Conservation (phyloP, 2,797 vertebrate species). For the Brachymystax lenok region DNA sequence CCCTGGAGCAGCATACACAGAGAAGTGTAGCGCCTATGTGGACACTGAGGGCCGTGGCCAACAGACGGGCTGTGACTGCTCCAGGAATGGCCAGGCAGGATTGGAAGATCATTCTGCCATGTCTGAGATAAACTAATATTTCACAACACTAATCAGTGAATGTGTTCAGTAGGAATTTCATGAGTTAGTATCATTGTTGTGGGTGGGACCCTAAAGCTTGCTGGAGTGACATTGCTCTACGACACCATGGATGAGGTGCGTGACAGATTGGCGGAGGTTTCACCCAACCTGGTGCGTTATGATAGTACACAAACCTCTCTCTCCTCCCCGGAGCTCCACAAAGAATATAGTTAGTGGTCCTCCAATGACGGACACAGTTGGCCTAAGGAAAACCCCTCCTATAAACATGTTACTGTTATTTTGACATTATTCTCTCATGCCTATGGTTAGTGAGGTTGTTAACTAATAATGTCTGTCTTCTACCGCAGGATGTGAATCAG, state of each 20-base stretch:
- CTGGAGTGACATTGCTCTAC: constrained; percentile 84
- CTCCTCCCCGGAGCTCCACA: background rate
- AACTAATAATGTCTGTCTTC: constrained; percentile 29
- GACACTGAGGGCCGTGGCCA: constrained; percentile 89
- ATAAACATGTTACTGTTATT: no score
- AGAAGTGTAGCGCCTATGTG: constrained; percentile 88
- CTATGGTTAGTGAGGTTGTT: background rate
- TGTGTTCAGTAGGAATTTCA: background rate
- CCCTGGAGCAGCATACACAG: constrained; percentile 89
- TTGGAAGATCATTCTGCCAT: constrained; percentile 90
- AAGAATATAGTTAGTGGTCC: background rate
- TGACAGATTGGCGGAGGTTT: constrained; percentile 82
- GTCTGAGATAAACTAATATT: constrained; percentile 79
- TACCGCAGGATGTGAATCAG: constrained; percentile 81
- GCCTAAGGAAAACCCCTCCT: no score
- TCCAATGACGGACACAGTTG: no score
- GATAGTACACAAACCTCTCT: constrained; percentile 46
- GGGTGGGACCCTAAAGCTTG: constrained; percentile 68
- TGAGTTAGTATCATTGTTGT: background rate
- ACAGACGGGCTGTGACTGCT: constrained; percentile 87
- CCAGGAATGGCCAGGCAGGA: constrained; percentile 89
- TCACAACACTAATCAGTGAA: background rate
- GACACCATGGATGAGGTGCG: constrained; percentile 84
- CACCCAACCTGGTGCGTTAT: constrained; percentile 88
- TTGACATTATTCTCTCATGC: no score